Base-by-base conservation (phyloP, 2,797 vertebrate genomes). In the Fratercula arctica region DNA sequence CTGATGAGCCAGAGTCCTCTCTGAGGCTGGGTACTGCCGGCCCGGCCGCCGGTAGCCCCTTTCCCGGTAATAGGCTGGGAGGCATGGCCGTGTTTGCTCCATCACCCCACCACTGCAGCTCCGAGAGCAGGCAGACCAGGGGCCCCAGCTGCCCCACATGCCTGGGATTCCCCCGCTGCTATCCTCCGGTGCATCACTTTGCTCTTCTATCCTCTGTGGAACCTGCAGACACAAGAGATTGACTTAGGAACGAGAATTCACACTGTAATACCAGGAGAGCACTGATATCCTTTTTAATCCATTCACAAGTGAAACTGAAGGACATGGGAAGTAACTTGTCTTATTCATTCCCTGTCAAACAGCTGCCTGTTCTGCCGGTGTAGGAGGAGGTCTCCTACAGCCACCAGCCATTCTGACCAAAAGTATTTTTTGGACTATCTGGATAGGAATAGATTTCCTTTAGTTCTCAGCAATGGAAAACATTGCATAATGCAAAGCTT, bases 101-200 rank as follows among this genome's bases (percentile, higher is more conserved):
- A 99, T 99, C 41, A 99, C 99, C 1, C 99, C 99, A 0, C 98
- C 98, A 13, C 98, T 99, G 97, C 99, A 99, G 80, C 98, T 99
- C 87, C 96, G 97, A 1, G 99, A 99, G 93, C 99, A 99, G 80
- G 98, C 97, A 2, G 99, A 98, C 99, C 99, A 99, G 46, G 98
- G 91, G 1, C 99, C 99, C 99, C 99, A 99, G 68, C 97, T 87
- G 2, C 99, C 99, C 99, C 99, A 99, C 56, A 98, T 96, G 12
- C 99, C 99, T 1, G 97, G 97, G 31, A 93, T 73, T 1, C 96
- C 96, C 5, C 94, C 96, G 25, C 96, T 72, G 35, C 96, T 94
- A 31, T 98, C 98, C 87, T 98, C 98, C 1, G 95, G 64, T 6
- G 79, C 97, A 83, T 97, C 97, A 66, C 97, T 97, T 5, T 97